These are phyloP conservation scores for Herminia tarsipennalis DNA, from an alignment of 2,888 invertebrate species.

Conservation along the genomic window DNA sequence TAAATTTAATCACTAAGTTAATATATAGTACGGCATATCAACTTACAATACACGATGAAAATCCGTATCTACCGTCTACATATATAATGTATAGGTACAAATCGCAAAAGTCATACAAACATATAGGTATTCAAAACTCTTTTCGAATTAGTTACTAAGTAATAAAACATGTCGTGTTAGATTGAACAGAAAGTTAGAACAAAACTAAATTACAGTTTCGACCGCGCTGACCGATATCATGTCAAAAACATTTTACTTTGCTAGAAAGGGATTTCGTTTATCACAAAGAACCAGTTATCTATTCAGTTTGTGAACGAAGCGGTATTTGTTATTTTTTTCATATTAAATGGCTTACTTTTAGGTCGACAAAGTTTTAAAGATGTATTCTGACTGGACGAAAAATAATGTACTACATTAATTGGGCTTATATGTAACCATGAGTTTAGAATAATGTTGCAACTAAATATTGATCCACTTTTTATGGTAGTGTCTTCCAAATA, in stretches of 20 bases:
- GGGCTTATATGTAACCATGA: no score
- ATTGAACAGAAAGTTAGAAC: conserved; percentile 8
- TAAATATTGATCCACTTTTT: no score
- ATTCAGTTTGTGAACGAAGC: conserved; percentile 1
- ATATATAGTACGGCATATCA: no score
- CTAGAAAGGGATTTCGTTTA: conserved; percentile 19
- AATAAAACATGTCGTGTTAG: conserved; percentile 9
- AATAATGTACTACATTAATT: no score
- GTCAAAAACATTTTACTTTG: conserved; percentile 18
- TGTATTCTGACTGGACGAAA: background rate
- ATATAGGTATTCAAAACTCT: background rate
- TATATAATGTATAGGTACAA: background rate
- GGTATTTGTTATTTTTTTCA: conserved; percentile 3
- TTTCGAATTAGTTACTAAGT: background rate
- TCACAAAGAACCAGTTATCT: conserved; percentile 11
- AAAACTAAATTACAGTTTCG: conserved; percentile 10
- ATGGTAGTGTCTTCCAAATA: no score
- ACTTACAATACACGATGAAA: no score
- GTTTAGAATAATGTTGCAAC: no score
- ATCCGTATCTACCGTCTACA: no score
- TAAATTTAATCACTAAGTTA: no score
- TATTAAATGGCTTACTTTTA: background rate
- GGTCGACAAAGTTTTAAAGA: background rate
- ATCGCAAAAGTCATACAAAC: background rate
- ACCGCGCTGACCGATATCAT: conserved; percentile 3